phyloP scores from a whole-genome alignment of 2,797 vertebrate species.

The Poeciliopsis infans region DNA sequence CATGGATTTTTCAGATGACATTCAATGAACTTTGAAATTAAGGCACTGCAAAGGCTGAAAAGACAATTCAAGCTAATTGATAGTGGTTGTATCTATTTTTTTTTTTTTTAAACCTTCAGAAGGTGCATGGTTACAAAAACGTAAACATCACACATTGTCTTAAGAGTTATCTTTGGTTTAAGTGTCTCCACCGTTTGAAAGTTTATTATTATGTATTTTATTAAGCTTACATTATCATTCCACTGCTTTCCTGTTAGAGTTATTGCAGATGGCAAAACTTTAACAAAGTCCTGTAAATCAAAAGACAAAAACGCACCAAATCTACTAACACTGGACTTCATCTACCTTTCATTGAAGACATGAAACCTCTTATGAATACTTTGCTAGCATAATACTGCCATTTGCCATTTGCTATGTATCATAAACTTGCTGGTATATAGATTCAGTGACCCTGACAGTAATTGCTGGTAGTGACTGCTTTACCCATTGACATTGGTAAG shows the following conservation, averaged over 20 bases:
- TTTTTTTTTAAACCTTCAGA: not conserved
- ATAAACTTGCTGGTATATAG: not conserved
- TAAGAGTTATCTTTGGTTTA: slow-evolving; percentile 8
- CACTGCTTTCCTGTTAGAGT: not conserved
- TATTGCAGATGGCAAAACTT: slow-evolving; percentile 19
- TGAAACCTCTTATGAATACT: not conserved
- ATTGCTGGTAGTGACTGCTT: not conserved
- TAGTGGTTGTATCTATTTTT: slow-evolving; percentile 1
- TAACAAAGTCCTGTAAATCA: not conserved
- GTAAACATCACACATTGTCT: not conserved
- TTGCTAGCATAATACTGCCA: not conserved
- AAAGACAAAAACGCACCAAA: not conserved
- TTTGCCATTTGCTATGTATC: not conserved
- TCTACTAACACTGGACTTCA: not conserved
- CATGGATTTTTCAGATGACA: slow-evolving; percentile 72
- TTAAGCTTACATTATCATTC: not conserved
- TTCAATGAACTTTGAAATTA: slow-evolving; percentile 68
- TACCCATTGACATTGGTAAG: not conserved
- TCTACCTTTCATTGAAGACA: not conserved
- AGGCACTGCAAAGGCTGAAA: slow-evolving; percentile 38
- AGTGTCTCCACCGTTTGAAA: not conserved
- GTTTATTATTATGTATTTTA: not conserved
- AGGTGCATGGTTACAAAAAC: slow-evolving; percentile 19
- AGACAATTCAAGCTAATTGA: slow-evolving; percentile 53
- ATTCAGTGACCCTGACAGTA: not conserved